Conservation (phyloP, 2,113 vertebrate species). For the Saimiri boliviensis region DNA sequence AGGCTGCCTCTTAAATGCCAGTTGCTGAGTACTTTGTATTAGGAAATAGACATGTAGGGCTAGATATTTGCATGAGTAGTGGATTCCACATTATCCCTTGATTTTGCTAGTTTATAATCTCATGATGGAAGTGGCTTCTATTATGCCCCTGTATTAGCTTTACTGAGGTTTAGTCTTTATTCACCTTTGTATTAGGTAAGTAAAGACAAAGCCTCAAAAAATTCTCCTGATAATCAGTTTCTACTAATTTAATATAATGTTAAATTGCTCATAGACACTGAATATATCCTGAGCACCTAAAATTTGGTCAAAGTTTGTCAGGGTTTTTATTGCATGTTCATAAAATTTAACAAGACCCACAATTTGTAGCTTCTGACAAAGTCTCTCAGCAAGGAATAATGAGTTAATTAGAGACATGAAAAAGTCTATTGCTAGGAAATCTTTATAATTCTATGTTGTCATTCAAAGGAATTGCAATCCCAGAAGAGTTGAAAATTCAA, state of each 20-base stretch:
- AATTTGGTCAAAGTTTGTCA: conserved; percentile 31
- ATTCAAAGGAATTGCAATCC: not conserved
- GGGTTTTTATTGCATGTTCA: not conserved
- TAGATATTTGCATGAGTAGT: not conserved
- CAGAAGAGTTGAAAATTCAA: conserved; percentile 25
- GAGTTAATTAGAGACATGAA: conserved; percentile 56
- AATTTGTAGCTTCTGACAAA: conserved; percentile 54
- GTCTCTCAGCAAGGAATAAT: conserved; percentile 51
- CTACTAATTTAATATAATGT: conserved; percentile 6
- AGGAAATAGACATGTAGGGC: not conserved
- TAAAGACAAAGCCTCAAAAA: conserved; percentile 39
- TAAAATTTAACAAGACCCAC: conserved; percentile 63
- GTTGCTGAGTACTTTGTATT: not conserved
- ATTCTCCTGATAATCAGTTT: not conserved
- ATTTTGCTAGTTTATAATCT: conserved; percentile 18
- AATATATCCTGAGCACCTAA: not conserved
- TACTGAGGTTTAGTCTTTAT: not conserved
- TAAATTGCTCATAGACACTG: conserved; percentile 11
- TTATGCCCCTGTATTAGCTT: not conserved
- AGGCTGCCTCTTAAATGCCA: not conserved
- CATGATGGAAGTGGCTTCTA: not conserved
- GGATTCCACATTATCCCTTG: not conserved
- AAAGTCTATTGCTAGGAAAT: conserved; percentile 24
- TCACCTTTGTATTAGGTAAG: not conserved
- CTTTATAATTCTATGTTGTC: conserved; percentile 27